These are phyloP conservation scores for Calliphora vicina DNA, from an alignment of 1,140 invertebrate genomes.

Conservation along the genomic window DNA sequence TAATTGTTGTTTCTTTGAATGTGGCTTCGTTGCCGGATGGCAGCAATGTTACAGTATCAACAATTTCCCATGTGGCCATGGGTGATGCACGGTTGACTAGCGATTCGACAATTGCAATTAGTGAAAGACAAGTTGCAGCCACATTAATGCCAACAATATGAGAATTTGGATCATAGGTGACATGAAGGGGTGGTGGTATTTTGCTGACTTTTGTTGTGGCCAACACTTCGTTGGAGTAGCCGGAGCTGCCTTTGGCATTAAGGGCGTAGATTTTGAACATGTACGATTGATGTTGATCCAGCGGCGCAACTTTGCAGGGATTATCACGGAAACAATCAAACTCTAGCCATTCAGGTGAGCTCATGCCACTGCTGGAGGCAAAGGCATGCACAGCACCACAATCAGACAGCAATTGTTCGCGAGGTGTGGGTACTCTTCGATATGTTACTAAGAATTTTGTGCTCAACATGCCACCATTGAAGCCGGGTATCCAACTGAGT, in stretches of 20 bases:
- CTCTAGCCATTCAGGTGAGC: constrained; percentile 77
- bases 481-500: constrained; percentile 84
- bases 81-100: constrained; percentile 67
- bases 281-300: constrained; percentile 85
- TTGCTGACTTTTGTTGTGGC: constrained; percentile 83
- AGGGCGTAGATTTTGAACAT: constrained; percentile 85
- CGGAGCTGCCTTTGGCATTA: constrained; percentile 84
- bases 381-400: constrained; percentile 65
- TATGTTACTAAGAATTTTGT: constrained; percentile 86
- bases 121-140: constrained; percentile 75
- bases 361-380: constrained; percentile 51
- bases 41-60: constrained; percentile 74
- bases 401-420: constrained; percentile 70
- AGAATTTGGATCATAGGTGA: constrained; percentile 81
- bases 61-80: constrained; percentile 73
- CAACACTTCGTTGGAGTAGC: constrained; percentile 81
- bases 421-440: constrained; percentile 68
- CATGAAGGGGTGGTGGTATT: constrained; percentile 80
- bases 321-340: constrained; percentile 85
- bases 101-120: constrained; percentile 78
- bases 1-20: constrained; percentile 73
- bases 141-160: constrained; percentile 81
- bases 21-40: constrained; percentile 73
- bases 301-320: constrained; percentile 84
- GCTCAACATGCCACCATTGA: constrained; percentile 84